Base-by-base conservation (phyloP, 2,888 invertebrate species). In the Sicus ferrugineus region DNA sequence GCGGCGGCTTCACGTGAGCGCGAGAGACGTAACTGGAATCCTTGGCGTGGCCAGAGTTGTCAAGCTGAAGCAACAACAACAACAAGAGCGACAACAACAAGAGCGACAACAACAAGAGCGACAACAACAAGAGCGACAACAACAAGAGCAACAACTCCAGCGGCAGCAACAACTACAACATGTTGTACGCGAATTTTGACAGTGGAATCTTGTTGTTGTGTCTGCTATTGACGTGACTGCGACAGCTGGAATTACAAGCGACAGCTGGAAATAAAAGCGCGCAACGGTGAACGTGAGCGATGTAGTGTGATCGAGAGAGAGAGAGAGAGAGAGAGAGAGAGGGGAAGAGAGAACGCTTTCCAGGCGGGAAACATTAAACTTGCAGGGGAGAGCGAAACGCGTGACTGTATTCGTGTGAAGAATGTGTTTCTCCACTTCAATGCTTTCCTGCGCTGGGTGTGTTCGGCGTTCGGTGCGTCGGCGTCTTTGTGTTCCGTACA, bases 171-270 rank as follows among this genome's bases (percentile, higher is more conserved):
- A 46, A 46, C 46, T 9, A 21, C 34, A 46, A 62, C 46, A 21
- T 62, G 62, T 46, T 48, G 50, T 50, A 48, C 31, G 64, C 64
- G 64, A 30, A 30, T 21, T 63, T 46, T 30, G 63, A 46, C 63
- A 63, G 48, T 11, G 28, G 48, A n/a, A n/a, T n/a, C n/a, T n/a
- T n/a, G n/a, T n/a, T n/a, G n/a, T n/a, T n/a, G n/a, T n/a, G n/a
- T n/a, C 11, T 26, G 50, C 42, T 11, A 46, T 26, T 46, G 46
- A 62, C 7, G 28, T 19, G 28, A 19, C 16, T 26, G 28, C 23
- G 26, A 34, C 16, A 38, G 9, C 9, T 21, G 23, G 23, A 21
- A 19, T 46, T 14, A 46, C 46, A 46, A 19, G 3, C 46, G 19
- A 46, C n/a, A 16, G 4, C 3, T n/a, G 19, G 38, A 3, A 46